Conservation (phyloP, 2,888 invertebrate species). For the Marasmarcha lunaedactyla region DNA sequence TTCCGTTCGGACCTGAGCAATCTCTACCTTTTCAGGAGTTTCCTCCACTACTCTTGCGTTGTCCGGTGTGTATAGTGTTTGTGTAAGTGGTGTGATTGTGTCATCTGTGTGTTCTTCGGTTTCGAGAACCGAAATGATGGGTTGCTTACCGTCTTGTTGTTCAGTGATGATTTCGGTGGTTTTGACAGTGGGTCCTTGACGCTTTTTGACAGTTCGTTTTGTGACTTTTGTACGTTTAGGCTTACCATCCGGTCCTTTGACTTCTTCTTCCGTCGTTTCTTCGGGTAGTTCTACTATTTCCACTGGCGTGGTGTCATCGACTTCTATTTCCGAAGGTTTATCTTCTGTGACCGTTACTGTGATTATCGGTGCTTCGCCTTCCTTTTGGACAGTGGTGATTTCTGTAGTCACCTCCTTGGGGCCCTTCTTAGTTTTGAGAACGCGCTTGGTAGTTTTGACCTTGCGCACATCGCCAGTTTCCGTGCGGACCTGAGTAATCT, state of each 20-base stretch:
- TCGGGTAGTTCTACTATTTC: slow-evolving; percentile 17
- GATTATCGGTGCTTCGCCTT: slow-evolving; percentile 18
- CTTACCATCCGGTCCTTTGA: slow-evolving; percentile 14
- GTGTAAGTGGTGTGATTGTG: no score
- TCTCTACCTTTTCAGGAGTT: slow-evolving; percentile 28
- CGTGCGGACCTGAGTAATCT: slow-evolving; percentile 18
- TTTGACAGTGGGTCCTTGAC: slow-evolving; percentile 21
- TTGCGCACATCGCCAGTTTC: slow-evolving; percentile 25
- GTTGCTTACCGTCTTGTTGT: slow-evolving; percentile 48
- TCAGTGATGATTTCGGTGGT: slow-evolving; percentile 31
- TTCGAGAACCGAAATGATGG: slow-evolving; percentile 38
- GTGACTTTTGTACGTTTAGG: slow-evolving; percentile 12
- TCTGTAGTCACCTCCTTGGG: slow-evolving; percentile 19
- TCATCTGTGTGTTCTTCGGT: slow-evolving; percentile 28
- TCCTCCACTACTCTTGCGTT: slow-evolving; percentile 29
- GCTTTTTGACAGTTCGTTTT: slow-evolving; percentile 43
- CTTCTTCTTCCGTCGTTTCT: slow-evolving; percentile 14
- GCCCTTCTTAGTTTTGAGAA: slow-evolving; percentile 24
- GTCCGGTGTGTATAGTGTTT: slow-evolving; percentile 10
- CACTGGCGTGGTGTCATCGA: slow-evolving; percentile 9
- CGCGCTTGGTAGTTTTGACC: slow-evolving; percentile 23
- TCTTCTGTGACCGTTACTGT: slow-evolving; percentile 30
- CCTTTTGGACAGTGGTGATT: slow-evolving; percentile 18
- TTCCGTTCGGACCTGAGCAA: slow-evolving; percentile 40
- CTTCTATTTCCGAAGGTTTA: slow-evolving; percentile 21